Evolutionary conservation across 2,888 invertebrate genomes (phyloP).

Genomic region (Gisinianus flammeolus): DNA sequence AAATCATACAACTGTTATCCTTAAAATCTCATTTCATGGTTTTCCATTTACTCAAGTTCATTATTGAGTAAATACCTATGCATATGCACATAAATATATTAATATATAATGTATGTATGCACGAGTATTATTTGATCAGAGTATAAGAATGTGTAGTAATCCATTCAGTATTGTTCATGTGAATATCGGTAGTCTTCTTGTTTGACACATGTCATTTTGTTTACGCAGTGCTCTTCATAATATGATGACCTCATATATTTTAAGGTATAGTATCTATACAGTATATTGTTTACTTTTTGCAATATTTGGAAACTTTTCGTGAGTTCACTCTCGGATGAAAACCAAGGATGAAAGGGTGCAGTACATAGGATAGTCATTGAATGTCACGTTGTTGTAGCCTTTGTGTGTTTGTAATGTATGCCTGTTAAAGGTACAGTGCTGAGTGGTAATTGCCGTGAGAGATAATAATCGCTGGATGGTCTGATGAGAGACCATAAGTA

Average conservation of each 20-base stretch:
- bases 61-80: not conserved
- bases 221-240: too few relatives aligned
- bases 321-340: not conserved
- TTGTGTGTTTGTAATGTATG: not conserved
- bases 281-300: not conserved
- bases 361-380: not conserved
- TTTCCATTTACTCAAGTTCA: not conserved
- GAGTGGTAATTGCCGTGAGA: slow-evolving; percentile 19
- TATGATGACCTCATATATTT: too few relatives aligned
- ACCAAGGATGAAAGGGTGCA: not conserved
- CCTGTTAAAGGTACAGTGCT: not conserved
- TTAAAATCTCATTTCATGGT: not conserved
- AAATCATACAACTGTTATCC: not conserved
- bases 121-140: not conserved
- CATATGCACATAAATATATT: not conserved
- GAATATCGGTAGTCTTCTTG: not conserved
- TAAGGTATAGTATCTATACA: not conserved
- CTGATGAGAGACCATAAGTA: not conserved
- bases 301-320: not conserved
- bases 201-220: too few relatives aligned
- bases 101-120: not conserved
- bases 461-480: not conserved
- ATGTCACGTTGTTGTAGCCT: not conserved
- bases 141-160: not conserved
- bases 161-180: not conserved